Evolutionary conservation across 2,888 invertebrate genomes (phyloP).

Genomic region (Arctia plantaginis): DNA sequence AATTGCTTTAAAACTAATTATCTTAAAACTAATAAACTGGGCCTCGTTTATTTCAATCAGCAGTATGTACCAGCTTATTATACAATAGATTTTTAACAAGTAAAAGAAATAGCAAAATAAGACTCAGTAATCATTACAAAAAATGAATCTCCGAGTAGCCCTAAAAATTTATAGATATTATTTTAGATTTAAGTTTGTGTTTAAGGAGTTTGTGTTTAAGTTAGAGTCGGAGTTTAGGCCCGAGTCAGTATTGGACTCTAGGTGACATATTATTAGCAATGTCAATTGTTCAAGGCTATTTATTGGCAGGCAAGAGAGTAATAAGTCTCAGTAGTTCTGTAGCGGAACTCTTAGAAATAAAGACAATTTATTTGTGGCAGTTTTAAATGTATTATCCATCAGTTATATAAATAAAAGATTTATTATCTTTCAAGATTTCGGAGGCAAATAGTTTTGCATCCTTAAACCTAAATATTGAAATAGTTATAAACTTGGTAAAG

Average conservation of each 20-base stretch:
- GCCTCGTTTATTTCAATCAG: background rate
- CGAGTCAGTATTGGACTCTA: too few relatives aligned
- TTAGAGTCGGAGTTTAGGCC: too few relatives aligned
- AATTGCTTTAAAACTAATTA: constrained; percentile 2
- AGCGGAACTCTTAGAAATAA: background rate
- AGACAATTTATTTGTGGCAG: background rate
- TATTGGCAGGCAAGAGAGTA: background rate
- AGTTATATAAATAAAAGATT: background rate
- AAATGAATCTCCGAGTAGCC: background rate
- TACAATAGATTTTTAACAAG: background rate
- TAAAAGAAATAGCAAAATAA: background rate
- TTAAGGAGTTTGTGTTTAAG: too few relatives aligned
- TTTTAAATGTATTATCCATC: background rate
- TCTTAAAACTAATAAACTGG: background rate
- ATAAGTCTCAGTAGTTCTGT: background rate
- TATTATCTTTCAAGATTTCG: background rate
- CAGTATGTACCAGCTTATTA: background rate
- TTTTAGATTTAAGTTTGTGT: too few relatives aligned
- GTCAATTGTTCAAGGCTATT: background rate
- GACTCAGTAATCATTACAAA: background rate
- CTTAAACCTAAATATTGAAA: background rate
- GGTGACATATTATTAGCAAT: too few relatives aligned
- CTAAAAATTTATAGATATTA: too few relatives aligned
- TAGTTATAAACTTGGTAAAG: background rate
- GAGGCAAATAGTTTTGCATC: background rate